phyloP scores from a whole-genome alignment of 2,113 vertebrate species.

The Rhinoptilus africanus region DNA sequence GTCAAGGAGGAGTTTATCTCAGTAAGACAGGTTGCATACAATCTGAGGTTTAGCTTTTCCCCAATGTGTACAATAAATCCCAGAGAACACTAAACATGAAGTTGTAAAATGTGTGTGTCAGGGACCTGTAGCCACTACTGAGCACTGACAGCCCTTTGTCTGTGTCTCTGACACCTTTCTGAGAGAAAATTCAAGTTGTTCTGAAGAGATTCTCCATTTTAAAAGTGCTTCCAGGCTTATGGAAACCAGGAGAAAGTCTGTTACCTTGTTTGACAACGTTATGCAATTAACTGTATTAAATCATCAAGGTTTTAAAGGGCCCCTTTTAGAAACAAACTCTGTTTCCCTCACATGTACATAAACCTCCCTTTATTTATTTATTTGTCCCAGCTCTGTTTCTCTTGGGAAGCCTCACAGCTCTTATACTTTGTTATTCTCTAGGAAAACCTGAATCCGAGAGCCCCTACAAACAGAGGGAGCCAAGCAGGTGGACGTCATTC shows the following conservation, averaged over 20 bases:
- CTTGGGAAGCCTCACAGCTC: background rate
- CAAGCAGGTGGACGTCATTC: background rate
- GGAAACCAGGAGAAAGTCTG: background rate
- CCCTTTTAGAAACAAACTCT: background rate
- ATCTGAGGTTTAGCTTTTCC: background rate
- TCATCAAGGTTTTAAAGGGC: background rate
- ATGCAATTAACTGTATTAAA: background rate
- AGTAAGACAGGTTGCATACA: background rate
- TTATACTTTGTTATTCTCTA: background rate
- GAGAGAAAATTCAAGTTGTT: background rate
- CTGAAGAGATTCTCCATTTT: background rate
- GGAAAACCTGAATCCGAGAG: background rate
- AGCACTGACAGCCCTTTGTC: background rate
- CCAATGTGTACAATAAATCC: background rate
- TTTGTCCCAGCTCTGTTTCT: background rate
- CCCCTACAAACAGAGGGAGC: background rate
- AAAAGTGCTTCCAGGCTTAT: background rate
- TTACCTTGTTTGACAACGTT: background rate
- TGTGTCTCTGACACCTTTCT: background rate
- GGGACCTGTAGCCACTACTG: background rate
- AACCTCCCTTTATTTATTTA: background rate
- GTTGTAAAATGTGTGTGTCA: background rate
- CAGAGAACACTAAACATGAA: background rate
- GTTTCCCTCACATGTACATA: background rate
- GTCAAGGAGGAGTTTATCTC: background rate